Percentiles rank a stretch among this genome's conserved stretches.
Evolutionary conservation across 2,888 invertebrate genomes (phyloP).

Genomic region (Allacma fusca): DNA sequence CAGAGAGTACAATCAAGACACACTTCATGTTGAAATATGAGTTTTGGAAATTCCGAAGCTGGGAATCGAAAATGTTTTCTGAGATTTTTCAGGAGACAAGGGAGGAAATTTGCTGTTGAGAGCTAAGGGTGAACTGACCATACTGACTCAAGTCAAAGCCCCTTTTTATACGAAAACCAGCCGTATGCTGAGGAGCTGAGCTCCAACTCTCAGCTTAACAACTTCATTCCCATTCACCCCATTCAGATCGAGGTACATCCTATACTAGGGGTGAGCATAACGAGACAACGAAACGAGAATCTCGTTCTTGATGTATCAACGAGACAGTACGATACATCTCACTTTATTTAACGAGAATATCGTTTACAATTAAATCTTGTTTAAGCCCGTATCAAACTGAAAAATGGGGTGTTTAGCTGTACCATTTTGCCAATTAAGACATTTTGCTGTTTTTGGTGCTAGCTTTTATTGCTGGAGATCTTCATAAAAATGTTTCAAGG

Average conservation of each 20-base stretch:
- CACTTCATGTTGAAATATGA: conserved; percentile 54
- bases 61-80: conserved; percentile 28
- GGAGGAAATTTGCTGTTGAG: not conserved
- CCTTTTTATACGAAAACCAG: conserved; percentile 28
- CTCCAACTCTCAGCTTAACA: not conserved
- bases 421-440: too few relatives aligned
- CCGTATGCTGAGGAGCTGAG: not conserved
- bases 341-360: too few relatives aligned
- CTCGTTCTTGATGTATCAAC: too few relatives aligned
- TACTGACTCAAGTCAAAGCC: conserved; percentile 32
- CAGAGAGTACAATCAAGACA: conserved; percentile 52
- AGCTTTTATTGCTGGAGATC: too few relatives aligned
- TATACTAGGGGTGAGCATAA: too few relatives aligned
- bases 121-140: conserved; percentile 30
- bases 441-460: too few relatives aligned
- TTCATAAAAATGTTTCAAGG: too few relatives aligned
- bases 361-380: too few relatives aligned
- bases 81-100: not conserved
- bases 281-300: too few relatives aligned
- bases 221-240: conserved; percentile 20
- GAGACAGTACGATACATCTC: too few relatives aligned
- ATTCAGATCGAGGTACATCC: not conserved
- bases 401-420: too few relatives aligned
- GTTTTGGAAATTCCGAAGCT: conserved; percentile 22
- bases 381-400: too few relatives aligned